Base-by-base conservation (phyloP, 2,888 invertebrate species). In the Opisthograptis luteolata region DNA sequence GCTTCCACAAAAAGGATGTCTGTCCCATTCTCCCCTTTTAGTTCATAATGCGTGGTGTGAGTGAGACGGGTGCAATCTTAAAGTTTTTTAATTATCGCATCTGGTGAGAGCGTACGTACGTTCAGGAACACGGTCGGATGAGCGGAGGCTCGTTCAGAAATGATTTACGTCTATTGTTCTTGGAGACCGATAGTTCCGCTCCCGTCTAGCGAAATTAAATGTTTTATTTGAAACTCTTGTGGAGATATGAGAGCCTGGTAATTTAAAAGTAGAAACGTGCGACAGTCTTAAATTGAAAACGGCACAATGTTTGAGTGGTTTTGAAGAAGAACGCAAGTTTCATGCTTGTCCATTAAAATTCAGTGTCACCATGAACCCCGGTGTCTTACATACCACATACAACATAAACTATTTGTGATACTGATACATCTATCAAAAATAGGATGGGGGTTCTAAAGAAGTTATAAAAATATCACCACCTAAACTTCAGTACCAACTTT, bases 51-150 rank as follows among this genome's bases (percentile, higher is more conserved):
- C 10, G 15, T 43, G 43, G 56, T 36, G 62, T 46, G 42, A 53
- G 41, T 50, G 63, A 63, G 65, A 63, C 47, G 47, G 61, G 54
- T 60, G 70, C 69, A 66, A 69, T 75, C 70, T 71, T 67, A 67
- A 79, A 78, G 68, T 79, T 81, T 79, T 76, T 76, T 79, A 79
- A 80, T 80, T 76, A 78, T 67, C 65, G 56, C 58, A 52, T 61
- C 56, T 41, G 40, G 55, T 34, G 44, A 50, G 60, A 55, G 59
- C 50, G 43, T 39, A 51, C 50, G 43, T 39, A 51, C 50, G 44
- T 51, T 36, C 35, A 35, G 53, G 43, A 42, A 49, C 54, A 60
- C 60, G 64, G 55, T 62, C 50, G 40, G 52, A 56, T 60, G 63
- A 61, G 61, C 58, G 48, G 45, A 48, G 56, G 27, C 46, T 52